Base-by-base conservation (phyloP, 2,113 vertebrate genomes). In the Oxygymnocypris stewartii region DNA sequence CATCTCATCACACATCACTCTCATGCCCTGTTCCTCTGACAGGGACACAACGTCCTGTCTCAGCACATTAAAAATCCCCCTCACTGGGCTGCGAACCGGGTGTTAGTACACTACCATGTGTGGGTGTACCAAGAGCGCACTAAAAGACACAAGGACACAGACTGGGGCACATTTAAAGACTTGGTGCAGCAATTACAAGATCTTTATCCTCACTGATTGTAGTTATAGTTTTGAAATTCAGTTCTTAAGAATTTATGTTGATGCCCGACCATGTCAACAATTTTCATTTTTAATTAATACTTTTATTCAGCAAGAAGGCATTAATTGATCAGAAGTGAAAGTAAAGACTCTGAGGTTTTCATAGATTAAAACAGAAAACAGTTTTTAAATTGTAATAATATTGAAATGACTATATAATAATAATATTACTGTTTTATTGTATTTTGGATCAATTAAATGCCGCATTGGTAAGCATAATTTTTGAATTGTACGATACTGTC, bases 1-100 rank as follows among this genome's bases (percentile, higher is more conserved):
- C 69, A 54, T 79, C 79, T 75, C 79, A 86, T 73, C 85, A 84
- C 86, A 87, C 75, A 84, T 87, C 81, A 84, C 82, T 79, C 75
- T 77, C 67, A 61, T 11, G 35, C 71, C 51, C 51, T 74, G 37
- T 77, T 86, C n/a, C 23, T 31, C 37, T 75, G 78, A 84, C 75
- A 79, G 82, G 86, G 86, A 87, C 86, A 79, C 75, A 82, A 12
- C 28, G 75, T 79, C 63, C 86, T 86, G 71, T 61, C 61, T 83
- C 79, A 61, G 63, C 63, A 49, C 79, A 49, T 67, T 59, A 69
- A 69, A 90, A 63, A 54, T 82, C 74, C 69, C 25, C 47, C 63
- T 2, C 16, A 84, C 14, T 88, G 67, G 78, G 61, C 25, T 67
- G 44, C 31, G 23, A 57, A 35, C 85, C 25, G 6, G 74, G 42